Conservation (phyloP, 2,797 vertebrate species). For the Cirrhinus mrigala region DNA sequence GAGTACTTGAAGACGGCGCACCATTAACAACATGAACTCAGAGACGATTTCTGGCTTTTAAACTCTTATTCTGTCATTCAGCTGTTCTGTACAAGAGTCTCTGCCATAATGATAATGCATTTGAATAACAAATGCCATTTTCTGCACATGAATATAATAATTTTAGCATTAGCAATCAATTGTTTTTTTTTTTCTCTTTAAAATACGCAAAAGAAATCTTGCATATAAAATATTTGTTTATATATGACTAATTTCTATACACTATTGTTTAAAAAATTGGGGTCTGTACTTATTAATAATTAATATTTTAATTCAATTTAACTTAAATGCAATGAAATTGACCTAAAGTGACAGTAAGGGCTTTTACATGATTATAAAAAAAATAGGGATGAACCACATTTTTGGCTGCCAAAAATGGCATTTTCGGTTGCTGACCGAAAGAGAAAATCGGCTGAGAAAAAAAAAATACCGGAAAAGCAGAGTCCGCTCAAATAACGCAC, state of each 20-base stretch:
- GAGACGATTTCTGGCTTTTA: background rate
- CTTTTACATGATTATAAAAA: background rate
- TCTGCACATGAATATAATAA: background rate
- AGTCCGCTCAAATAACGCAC: too few relatives aligned
- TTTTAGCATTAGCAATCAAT: background rate
- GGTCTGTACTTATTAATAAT: background rate
- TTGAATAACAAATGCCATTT: background rate
- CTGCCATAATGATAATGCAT: background rate
- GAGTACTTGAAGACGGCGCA: background rate
- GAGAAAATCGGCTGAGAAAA: too few relatives aligned
- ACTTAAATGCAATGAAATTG: too few relatives aligned
- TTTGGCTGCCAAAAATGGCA: too few relatives aligned
- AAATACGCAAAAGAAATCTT: background rate
- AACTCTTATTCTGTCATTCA: slow-evolving; percentile 10
- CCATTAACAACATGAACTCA: background rate
- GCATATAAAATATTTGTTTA: background rate
- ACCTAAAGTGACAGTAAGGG: too few relatives aligned
- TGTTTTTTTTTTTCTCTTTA: background rate
- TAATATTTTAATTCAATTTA: too few relatives aligned
- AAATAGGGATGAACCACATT: too few relatives aligned
- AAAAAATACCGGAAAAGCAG: too few relatives aligned
- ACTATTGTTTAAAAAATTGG: background rate
- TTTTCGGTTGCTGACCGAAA: too few relatives aligned
- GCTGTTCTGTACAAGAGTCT: background rate
- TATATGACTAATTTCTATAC: background rate